Base-by-base conservation (phyloP, 2,888 invertebrate genomes). In the Griposia aprilina region DNA sequence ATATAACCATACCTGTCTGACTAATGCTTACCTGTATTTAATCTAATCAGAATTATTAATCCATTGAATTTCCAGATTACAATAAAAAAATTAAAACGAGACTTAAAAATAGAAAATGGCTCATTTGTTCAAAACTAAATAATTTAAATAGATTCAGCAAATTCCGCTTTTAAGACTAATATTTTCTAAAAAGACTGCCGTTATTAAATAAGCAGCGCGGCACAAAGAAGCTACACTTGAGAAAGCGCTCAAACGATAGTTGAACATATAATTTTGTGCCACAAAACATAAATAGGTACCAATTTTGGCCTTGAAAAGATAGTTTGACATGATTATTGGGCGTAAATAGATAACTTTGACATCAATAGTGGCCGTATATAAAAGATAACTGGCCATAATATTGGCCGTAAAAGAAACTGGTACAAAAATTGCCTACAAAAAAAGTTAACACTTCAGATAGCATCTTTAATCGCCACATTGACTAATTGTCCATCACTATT, bases 401-500 rank as follows among this genome's bases (percentile, higher is more conserved):
- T 59, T 50, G 75, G 3, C 75, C 20, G 13, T 23, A 11, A 75
- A 26, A 75, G 50, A 75, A 20, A 45, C 62, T n/a, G 0, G 7
- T 2, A 48, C 7, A 17, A 79, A n/a, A 6, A 41, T 57, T 55
- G 23, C 17, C 7, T 26, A 6, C 36, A 6, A 26, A 62, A 55
- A n/a, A 55, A 62, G 48, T 23, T 62, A n/a, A 2, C 15, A 57
- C 0, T 5, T 83, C 48, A 81, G 11, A 84, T 70, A 0, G 13
- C 20, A 41, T 81, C 80, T 65, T 81, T 81, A 15, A 36, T 8
- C 0, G 77, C 76, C 1, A 84, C 10, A 41, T 87, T 87, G 0
- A 88, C 75, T 41, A 87, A 63, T 7, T 86, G 63, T 0, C 88
- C 88, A 0, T 77, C 66, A 52, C 66, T 79, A 41, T 87, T 87